Evolutionary conservation across 2,113 vertebrate genomes (phyloP).

Genomic region (Nestor notabilis): DNA sequence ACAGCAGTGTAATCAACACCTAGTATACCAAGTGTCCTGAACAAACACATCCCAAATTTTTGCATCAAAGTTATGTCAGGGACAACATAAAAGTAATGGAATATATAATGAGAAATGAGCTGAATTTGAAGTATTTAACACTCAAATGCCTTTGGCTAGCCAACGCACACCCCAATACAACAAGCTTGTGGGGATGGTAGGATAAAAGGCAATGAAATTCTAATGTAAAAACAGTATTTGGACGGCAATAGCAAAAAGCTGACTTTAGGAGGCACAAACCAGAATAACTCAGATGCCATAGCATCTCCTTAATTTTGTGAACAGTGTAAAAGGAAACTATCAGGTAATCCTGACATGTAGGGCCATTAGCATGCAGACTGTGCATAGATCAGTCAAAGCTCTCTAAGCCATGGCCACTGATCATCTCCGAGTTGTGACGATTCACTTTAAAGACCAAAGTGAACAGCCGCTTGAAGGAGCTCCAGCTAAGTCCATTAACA

Average conservation of each 20-base stretch:
- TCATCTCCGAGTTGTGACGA: background rate
- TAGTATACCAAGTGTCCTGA: background rate
- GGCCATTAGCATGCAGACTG: background rate
- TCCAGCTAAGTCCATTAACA: background rate
- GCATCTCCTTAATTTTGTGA: background rate
- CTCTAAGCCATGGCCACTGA: background rate
- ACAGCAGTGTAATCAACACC: background rate
- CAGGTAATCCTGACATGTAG: background rate
- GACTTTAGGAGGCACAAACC: background rate
- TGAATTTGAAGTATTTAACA: background rate
- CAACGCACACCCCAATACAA: background rate
- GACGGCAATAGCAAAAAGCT: background rate
- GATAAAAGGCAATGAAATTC: background rate
- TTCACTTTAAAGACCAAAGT: conserved; percentile 19
- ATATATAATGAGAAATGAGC: background rate
- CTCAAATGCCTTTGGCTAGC: background rate
- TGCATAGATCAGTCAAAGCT: background rate
- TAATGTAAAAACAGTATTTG: background rate
- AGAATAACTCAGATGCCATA: background rate
- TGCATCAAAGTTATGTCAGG: background rate
- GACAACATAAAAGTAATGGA: background rate
- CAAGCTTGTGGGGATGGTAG: background rate
- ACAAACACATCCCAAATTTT: background rate
- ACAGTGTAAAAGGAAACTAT: background rate
- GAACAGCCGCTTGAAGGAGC: background rate